Evolutionary conservation across 2,797 vertebrate genomes (phyloP), one percentile per base, ranked within the genome.

Genomic region (Acanthurus lineatus): DNA sequence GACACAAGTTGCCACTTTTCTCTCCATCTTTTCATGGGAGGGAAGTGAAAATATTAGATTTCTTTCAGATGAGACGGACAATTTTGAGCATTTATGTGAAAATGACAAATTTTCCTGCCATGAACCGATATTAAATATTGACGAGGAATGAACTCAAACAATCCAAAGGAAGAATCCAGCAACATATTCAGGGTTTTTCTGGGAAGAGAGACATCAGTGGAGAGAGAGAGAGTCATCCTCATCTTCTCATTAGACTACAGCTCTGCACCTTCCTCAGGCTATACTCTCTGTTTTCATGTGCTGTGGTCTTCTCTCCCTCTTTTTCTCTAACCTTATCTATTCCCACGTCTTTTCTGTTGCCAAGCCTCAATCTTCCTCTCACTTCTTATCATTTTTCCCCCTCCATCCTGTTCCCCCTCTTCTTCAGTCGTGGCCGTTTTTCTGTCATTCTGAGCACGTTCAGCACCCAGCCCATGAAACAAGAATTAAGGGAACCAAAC

Each of bases 361-460:
- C 77, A 62, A 68, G 14, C 17, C 45, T 65, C 40, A 57, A 9
- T 70, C 44, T 74, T 47, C 52, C 44, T 47, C 25, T 44, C 51
- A 56, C 14, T 49, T 59, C 20, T 51, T 60, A 57, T 65, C 66
- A 45, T 25, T 67, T 67, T 66, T 44, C 38, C 47, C 22, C 19
- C 16, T 63, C 52, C 8, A 28, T 69, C 44, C 74, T 42, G 69
- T 45, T 32, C 20, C 63, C 35, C 6, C 19, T 25, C 20, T 16
- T 61, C 60, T 15, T 28, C 22, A 73, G 32, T 67, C 20, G 3
- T 45, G 14, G 47, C 3, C 62, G 15, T 53, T 79, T 81, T 68
- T 66, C 71, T 89, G 42, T 86, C 68, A 93, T 90, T 91, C 89
- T 20, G 72, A 77, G 83, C 90, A 93, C 84, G 87, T 93, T 89